phyloP scores from a whole-genome alignment of 2,113 vertebrate species.

The Eonycteris spelaea region DNA sequence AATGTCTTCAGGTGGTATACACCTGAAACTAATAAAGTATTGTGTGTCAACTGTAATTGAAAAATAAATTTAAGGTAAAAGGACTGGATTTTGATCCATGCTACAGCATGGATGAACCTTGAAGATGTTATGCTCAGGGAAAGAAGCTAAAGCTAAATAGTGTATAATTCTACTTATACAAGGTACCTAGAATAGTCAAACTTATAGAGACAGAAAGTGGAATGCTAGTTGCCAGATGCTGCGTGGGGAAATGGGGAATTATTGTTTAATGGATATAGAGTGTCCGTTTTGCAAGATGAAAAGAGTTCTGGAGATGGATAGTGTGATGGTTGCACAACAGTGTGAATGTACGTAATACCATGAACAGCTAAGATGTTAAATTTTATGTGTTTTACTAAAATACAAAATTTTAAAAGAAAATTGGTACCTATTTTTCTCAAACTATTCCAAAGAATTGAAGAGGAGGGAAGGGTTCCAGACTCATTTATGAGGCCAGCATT shows the following conservation, averaged over 20 bases:
- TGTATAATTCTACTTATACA: background rate
- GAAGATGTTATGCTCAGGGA: background rate
- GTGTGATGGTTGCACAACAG: background rate
- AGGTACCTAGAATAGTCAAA: background rate
- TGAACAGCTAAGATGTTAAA: background rate
- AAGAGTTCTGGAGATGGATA: background rate
- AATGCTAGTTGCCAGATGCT: background rate
- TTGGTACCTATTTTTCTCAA: background rate
- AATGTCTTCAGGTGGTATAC: background rate
- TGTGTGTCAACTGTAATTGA: background rate
- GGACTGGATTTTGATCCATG: background rate
- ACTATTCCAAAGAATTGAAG: background rate
- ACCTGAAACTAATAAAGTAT: background rate
- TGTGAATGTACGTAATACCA: background rate
- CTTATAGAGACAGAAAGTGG: background rate
- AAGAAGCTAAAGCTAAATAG: background rate
- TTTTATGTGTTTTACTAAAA: background rate
- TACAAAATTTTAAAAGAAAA: background rate
- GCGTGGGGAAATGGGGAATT: background rate
- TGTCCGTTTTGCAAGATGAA: background rate
- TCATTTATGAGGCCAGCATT: background rate
- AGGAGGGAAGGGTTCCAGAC: background rate
- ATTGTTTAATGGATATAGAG: background rate
- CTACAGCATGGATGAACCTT: background rate
- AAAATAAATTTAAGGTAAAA: background rate